A percentile compares a stretch with the other conserved stretches of the same genome.
phyloP scores from a whole-genome alignment of 2,797 vertebrate genomes.

The Sebastes steindachneri region DNA sequence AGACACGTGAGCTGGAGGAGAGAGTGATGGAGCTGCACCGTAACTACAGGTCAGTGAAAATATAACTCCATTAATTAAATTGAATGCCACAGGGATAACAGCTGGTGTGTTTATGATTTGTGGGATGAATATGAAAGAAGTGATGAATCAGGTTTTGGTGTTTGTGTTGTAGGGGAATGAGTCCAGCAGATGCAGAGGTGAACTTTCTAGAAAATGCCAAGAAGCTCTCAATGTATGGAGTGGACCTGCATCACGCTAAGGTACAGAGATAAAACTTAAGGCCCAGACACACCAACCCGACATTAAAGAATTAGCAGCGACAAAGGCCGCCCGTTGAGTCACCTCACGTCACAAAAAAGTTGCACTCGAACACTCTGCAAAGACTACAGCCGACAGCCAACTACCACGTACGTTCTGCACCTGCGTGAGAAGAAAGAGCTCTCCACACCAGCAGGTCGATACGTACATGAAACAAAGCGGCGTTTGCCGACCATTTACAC shows the following conservation, averaged over 20 bases:
- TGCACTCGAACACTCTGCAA: too few relatives aligned
- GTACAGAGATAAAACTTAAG: conserved; percentile 63
- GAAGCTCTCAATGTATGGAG: conserved; percentile 99
- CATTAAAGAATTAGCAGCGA: too few relatives aligned
- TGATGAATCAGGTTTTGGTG: conserved; percentile 26
- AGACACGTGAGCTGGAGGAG: conserved; percentile 96
- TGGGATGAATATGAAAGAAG: background rate
- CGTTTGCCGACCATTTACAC: too few relatives aligned
- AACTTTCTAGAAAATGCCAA: conserved; percentile 99
- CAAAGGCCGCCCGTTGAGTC: too few relatives aligned
- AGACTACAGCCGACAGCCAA: too few relatives aligned
- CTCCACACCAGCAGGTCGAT: too few relatives aligned
- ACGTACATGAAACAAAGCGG: too few relatives aligned
- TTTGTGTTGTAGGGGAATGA: conserved; percentile 90
- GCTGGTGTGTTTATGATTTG: conserved; percentile 10
- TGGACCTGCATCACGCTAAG: conserved; percentile 98
- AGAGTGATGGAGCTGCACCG: conserved; percentile 96
- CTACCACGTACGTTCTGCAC: too few relatives aligned
- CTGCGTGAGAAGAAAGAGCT: too few relatives aligned
- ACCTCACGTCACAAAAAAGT: too few relatives aligned
- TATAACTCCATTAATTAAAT: background rate
- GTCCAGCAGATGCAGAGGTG: conserved; percentile 96
- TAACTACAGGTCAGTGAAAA: conserved; percentile 88
- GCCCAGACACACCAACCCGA: too few relatives aligned
- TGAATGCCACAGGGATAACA: background rate